Conservation (phyloP, 2,797 vertebrate species). For the Rhinichthys osculus region DNA sequence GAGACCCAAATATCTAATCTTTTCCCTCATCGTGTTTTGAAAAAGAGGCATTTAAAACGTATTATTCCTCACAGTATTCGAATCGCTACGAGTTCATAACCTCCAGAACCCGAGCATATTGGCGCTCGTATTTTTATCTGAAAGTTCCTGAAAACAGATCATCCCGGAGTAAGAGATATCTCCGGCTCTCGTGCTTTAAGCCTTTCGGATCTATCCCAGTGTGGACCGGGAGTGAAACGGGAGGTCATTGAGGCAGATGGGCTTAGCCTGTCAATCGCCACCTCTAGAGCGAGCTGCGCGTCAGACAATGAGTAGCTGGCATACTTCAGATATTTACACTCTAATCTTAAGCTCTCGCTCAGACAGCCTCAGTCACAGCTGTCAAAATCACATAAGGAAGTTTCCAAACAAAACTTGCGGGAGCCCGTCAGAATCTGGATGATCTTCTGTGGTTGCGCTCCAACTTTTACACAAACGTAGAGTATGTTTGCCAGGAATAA, state of each 20-base stretch:
- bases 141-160: constrained; percentile 22
- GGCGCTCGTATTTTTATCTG: background rate
- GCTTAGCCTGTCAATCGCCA: constrained; percentile 78
- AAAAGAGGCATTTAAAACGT: constrained; percentile 19
- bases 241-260: constrained; percentile 74
- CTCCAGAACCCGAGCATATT: background rate
- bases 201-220: constrained; percentile 33
- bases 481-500: constrained; percentile 45
- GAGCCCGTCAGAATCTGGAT: constrained; percentile 64
- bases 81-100: constrained; percentile 25
- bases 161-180: constrained; percentile 6
- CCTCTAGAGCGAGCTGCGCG: constrained; percentile 70
- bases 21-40: constrained; percentile 30
- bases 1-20: constrained; percentile 20
- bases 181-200: background rate
- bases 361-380: constrained; percentile 46
- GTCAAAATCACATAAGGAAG: constrained; percentile 59
- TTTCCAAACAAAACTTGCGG: constrained; percentile 54
- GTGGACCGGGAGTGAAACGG: background rate
- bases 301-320: constrained; percentile 70
- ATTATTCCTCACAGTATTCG: constrained; percentile 11
- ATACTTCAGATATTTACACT: constrained; percentile 74
- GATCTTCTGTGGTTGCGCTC: constrained; percentile 57
- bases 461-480: constrained; percentile 25
- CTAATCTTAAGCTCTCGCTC: constrained; percentile 65